Conservation (phyloP, 2,113 vertebrate species). For the Blennius ocellaris region DNA sequence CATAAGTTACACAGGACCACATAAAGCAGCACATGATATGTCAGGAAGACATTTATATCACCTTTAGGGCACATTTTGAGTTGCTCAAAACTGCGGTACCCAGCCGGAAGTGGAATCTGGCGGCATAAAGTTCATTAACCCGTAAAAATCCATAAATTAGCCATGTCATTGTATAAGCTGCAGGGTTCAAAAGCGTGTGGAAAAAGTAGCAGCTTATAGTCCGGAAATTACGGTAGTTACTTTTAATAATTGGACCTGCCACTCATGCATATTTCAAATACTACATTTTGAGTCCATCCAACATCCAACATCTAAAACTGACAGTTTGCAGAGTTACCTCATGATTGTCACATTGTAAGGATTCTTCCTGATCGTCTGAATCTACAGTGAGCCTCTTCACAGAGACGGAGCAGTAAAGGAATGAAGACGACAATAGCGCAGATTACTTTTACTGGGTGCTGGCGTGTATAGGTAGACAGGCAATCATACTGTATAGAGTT, state of each 20-base stretch:
- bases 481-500: slow-evolving; percentile 51
- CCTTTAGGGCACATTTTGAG: no score
- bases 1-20: no score
- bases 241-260: neutral
- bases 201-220: no score
- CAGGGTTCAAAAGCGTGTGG: no score
- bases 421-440: slow-evolving; percentile 51
- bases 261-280: slow-evolving; percentile 1
- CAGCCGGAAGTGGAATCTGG: no score
- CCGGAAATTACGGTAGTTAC: neutral
- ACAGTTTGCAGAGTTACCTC: slow-evolving; percentile 15
- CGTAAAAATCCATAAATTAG: no score
- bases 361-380: slow-evolving; percentile 23
- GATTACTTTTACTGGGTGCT: slow-evolving; percentile 54
- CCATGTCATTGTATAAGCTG: no score
- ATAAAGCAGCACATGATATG: no score
- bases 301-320: neutral
- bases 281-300: neutral
- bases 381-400: slow-evolving; percentile 24
- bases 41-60: no score
- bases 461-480: slow-evolving; percentile 50
- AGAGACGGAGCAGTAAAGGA: slow-evolving; percentile 30
- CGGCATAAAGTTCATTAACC: no score
- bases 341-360: slow-evolving; percentile 4
- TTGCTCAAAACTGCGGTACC: no score